Percentiles rank a stretch among this genome's conserved stretches.
Evolutionary conservation across 37 sponge, comb jelly and placozoan species (phyloP).

Genomic region (Theonella swinhoei): DNA sequence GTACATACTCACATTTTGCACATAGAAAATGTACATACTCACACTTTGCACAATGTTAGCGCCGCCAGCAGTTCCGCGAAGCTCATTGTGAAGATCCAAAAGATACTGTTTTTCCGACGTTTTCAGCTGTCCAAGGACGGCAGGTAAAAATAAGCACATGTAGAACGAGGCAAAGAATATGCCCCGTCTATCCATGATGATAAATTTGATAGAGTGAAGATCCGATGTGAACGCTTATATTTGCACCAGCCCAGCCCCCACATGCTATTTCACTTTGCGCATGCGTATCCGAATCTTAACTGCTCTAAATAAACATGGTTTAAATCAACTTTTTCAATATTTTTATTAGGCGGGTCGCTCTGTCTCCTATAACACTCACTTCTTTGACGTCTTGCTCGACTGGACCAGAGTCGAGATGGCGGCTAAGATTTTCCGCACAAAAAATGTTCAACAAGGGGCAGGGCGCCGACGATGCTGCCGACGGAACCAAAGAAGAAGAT

Average conservation of each 20-base stretch:
- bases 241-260: neutral
- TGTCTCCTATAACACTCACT: no score
- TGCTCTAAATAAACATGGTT: neutral
- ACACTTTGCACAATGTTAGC: slow-evolving; percentile 19
- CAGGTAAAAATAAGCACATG: neutral
- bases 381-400: no score
- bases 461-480: neutral
- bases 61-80: slow-evolving; percentile 1
- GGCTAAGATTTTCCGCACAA: neutral
- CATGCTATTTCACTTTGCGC: neutral
- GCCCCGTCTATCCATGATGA: no score
- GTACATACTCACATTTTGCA: neutral
- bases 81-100: slow-evolving; percentile 43
- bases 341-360: no score
- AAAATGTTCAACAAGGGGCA: neutral
- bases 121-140: slow-evolving; percentile 1
- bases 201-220: no score
- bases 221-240: no score
- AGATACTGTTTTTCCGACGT: slow-evolving; percentile 35
- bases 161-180: neutral
- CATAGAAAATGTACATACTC: neutral
- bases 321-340: no score
- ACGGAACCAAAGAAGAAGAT: neutral
- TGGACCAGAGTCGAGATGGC: neutral
- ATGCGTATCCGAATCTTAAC: neutral